A percentile compares a stretch with the other conserved stretches of the same genome.
Evolutionary conservation across 2,888 invertebrate genomes (phyloP).

Genomic region (Drosophila prolongata): DNA sequence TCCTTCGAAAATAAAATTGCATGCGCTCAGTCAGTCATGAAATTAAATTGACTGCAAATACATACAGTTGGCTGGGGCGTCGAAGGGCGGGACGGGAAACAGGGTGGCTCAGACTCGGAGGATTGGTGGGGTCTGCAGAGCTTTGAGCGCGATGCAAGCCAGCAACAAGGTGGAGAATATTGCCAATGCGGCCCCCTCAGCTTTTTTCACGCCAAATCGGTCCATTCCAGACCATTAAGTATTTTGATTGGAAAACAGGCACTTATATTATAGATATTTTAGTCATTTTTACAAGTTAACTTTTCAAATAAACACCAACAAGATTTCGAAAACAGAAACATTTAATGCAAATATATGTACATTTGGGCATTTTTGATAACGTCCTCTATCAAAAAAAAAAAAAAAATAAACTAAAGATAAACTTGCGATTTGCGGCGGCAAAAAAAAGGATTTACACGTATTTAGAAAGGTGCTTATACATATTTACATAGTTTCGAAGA

Average conservation of each 20-base stretch:
- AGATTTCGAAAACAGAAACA: too few relatives aligned
- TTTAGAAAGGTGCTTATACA: too few relatives aligned
- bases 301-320: too few relatives aligned
- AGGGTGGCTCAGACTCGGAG: slow-evolving; percentile 2
- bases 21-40: slow-evolving; percentile 81
- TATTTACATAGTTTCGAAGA: too few relatives aligned
- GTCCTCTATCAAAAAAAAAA: neutral
- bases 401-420: too few relatives aligned
- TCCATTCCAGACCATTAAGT: slow-evolving; percentile 7
- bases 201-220: slow-evolving; percentile 25
- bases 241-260: neutral
- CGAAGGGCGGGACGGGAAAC: slow-evolving; percentile 8
- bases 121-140: slow-evolving; percentile 16
- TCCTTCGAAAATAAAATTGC: slow-evolving; percentile 77
- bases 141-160: slow-evolving; percentile 44
- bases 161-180: slow-evolving; percentile 61
- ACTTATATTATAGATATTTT: neutral
- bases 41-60: slow-evolving; percentile 83
- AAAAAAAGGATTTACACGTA: too few relatives aligned
- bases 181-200: slow-evolving; percentile 20
- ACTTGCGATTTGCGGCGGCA: neutral
- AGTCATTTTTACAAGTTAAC: too few relatives aligned
- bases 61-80: slow-evolving; percentile 38
- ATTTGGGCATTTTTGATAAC: too few relatives aligned
- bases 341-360: too few relatives aligned